Evolutionary conservation across 2,797 vertebrate genomes (phyloP).

Genomic region (Molossus molossus): DNA sequence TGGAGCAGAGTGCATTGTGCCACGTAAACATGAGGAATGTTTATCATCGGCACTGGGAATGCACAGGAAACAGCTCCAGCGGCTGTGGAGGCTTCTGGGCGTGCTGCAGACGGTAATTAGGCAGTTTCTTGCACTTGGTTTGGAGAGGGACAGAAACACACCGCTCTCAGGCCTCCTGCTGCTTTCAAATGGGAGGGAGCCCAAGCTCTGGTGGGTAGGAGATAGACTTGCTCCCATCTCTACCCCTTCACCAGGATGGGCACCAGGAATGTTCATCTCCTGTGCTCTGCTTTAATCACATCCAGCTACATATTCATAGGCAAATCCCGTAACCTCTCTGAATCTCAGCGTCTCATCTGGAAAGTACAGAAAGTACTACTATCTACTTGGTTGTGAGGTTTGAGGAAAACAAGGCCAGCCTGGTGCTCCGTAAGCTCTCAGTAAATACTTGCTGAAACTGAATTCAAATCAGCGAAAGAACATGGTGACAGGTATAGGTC

Average conservation of each 20-base stretch:
- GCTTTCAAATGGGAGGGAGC: neutral
- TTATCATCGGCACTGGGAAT: neutral
- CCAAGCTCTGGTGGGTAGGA: neutral
- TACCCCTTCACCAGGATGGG: neutral
- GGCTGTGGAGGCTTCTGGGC: conserved; percentile 29
- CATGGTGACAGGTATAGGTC: neutral
- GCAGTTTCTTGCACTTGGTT: conserved; percentile 14
- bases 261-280: neutral
- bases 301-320: neutral
- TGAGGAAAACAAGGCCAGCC: neutral
- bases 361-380: neutral
- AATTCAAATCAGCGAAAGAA: neutral
- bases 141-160: neutral
- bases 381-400: neutral
- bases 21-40: conserved; percentile 76
- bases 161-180: neutral
- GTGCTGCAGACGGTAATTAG: conserved; percentile 74
- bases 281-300: neutral
- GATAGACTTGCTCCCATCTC: neutral
- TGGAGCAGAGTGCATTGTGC: conserved; percentile 5
- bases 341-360: neutral
- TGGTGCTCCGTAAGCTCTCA: neutral
- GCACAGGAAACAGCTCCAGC: neutral
- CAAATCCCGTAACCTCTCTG: neutral
- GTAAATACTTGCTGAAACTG: conserved; percentile 1